A percentile compares a stretch with the other conserved stretches of the same genome.
phyloP scores from a whole-genome alignment of 2,888 invertebrate genomes.

The Campopleginae sp. region DNA sequence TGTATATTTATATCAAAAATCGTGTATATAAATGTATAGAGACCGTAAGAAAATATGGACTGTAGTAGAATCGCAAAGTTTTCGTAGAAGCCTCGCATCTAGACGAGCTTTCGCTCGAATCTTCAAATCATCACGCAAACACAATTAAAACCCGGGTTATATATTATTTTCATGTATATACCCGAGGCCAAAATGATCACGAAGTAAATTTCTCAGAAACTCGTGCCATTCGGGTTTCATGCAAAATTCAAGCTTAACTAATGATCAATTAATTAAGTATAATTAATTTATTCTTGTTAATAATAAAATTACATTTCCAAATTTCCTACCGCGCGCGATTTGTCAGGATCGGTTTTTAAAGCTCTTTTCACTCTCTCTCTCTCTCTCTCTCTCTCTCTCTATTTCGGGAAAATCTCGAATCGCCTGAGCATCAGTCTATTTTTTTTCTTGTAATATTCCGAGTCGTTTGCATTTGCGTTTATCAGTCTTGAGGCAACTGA shows the following conservation, averaged over 20 bases:
- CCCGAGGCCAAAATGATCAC: conserved; percentile 11
- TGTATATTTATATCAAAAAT: neutral
- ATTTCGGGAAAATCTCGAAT: neutral
- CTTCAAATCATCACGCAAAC: conserved; percentile 24
- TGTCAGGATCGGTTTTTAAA: neutral
- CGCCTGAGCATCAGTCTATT: too few relatives aligned
- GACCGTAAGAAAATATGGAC: neutral
- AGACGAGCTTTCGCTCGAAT: conserved; percentile 9
- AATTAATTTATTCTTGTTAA: neutral
- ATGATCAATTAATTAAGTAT: neutral
- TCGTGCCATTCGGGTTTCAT: neutral
- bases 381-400: too few relatives aligned
- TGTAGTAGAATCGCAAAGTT: neutral
- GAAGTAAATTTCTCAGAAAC: neutral
- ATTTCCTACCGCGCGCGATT: neutral
- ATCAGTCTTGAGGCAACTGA: conserved; percentile 26
- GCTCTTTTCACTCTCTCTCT: too few relatives aligned
- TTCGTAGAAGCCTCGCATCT: conserved; percentile 37
- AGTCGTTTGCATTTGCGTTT: neutral
- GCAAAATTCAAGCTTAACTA: neutral
- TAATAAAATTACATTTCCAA: neutral
- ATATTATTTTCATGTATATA: conserved; percentile 10
- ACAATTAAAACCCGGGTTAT: conserved; percentile 40
- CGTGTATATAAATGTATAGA: conserved; percentile 10
- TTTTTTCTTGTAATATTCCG: neutral